phyloP scores from a whole-genome alignment of 2,113 vertebrate species.

The Zapus hudsonius region DNA sequence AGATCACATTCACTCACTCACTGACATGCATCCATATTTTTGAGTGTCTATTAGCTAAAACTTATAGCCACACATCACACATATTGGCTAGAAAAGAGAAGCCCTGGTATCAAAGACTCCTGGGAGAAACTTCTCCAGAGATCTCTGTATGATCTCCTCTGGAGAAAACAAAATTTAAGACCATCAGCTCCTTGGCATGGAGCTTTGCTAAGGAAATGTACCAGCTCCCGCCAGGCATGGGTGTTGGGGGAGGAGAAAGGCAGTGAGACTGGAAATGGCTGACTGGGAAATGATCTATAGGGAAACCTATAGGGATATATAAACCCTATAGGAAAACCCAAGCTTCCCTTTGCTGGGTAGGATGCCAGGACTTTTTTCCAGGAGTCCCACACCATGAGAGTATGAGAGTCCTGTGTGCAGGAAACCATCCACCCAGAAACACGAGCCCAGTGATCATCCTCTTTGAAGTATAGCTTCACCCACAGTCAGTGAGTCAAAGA shows the following conservation, averaged over 20 bases:
- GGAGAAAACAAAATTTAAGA: neutral
- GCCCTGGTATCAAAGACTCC: too few species aligned
- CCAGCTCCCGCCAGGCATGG: neutral
- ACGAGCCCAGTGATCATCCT: slow-evolving; percentile 24
- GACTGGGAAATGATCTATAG: neutral
- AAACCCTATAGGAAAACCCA: too few species aligned
- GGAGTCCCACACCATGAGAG: neutral
- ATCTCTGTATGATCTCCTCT: neutral
- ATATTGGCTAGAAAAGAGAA: neutral
- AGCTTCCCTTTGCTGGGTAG: neutral
- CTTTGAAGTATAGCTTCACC: slow-evolving; percentile 78
- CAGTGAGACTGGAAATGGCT: neutral
- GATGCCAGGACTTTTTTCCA: neutral
- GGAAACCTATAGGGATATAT: too few species aligned
- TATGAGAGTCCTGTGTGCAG: neutral
- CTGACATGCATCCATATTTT: neutral
- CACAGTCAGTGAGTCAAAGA: slow-evolving; percentile 79
- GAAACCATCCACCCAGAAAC: slow-evolving; percentile 47
- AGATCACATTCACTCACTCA: neutral
- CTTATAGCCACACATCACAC: neutral
- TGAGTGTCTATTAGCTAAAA: neutral
- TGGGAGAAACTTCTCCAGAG: neutral
- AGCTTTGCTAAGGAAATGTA: neutral
- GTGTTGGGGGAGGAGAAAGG: neutral
- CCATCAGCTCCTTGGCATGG: neutral